Percentiles rank a stretch among this genome's conserved stretches.
These are phyloP conservation scores for Noctua comes DNA, from an alignment of 2,888 invertebrate genomes.

Conservation along the genomic window DNA sequence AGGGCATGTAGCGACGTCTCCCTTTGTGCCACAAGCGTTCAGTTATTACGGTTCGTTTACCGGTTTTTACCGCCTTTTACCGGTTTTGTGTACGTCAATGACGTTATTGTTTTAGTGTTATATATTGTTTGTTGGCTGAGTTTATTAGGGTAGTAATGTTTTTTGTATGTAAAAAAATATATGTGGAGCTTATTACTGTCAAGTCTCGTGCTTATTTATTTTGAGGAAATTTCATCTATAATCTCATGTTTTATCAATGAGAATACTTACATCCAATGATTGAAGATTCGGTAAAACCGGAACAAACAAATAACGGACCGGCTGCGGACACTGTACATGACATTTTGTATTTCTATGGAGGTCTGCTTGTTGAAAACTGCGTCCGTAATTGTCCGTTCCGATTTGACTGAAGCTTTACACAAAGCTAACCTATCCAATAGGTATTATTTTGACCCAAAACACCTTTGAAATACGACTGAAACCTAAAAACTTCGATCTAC, in stretches of 20 bases:
- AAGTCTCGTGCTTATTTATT: background rate
- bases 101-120: slow-evolving; percentile 52
- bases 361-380: background rate
- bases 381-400: background rate
- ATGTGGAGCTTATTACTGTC: background rate
- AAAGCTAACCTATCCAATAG: background rate
- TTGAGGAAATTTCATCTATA: background rate
- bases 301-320: background rate
- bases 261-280: background rate
- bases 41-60: slow-evolving; percentile 70
- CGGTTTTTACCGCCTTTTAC: slow-evolving; percentile 65
- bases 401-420: background rate
- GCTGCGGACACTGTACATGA: background rate
- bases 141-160: slow-evolving; percentile 10
- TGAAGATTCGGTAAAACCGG: fast-evolving
- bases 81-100: slow-evolving; percentile 61
- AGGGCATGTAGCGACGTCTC: slow-evolving; percentile 60
- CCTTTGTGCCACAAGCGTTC: slow-evolving; percentile 64
- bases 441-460: background rate
- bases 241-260: background rate
- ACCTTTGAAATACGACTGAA: background rate
- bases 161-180: background rate
- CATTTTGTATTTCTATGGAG: background rate
- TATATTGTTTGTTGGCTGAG: slow-evolving; percentile 14
- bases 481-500: background rate